Base-by-base conservation (phyloP, 1,140 invertebrate genomes). In the Hylaeus anthracinus region DNA sequence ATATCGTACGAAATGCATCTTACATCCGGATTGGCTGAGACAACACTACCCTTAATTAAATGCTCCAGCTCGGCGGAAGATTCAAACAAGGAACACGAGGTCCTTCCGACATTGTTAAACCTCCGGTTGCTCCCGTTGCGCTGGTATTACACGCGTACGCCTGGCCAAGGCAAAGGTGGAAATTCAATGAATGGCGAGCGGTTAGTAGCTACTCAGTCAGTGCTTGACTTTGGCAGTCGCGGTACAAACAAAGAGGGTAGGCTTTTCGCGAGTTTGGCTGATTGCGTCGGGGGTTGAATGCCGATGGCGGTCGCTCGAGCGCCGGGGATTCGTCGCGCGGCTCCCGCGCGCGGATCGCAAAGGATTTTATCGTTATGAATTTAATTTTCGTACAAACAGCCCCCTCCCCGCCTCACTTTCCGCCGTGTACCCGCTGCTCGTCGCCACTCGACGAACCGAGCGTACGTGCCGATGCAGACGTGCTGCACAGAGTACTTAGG, bases 331-430 rank as follows among this genome's bases (percentile, higher is more conserved):
- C 56, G 51, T 72, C 48, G 51, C 53, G n/a, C 45, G 66, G 65
- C 72, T 71, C 66, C 48, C 26, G 76, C 82, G 48, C 73, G 61
- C n/a, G 71, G 73, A 58, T 88, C 82, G 85, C 88, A 91, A 91
- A 92, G 88, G 88, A 91, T 92, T 91, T 90, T 88, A 89, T 88
- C 86, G 91, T 92, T 92, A 91, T 90, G 91, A 92, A 93, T 93
- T 92, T 92, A 91, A 93, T 92, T 92, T 91, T 92, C 91, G 86
- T 91, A 88, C 90, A 92, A 92, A 91, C 89, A 92, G 87, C 74
- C 86, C 84, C 61, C 72, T 66, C 65, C 56, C 26, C 26, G 26
- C 26, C 26, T 26, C 26, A 26, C 26, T 26, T 26, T 26, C 26
- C 56, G 12, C 14, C 6, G 37, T 71, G 14, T 60, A 56, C 39